A percentile compares a stretch with the other conserved stretches of the same genome.
Conservation (phyloP, 2,888 invertebrate genomes). For the Leptura quadrifasciata region DNA sequence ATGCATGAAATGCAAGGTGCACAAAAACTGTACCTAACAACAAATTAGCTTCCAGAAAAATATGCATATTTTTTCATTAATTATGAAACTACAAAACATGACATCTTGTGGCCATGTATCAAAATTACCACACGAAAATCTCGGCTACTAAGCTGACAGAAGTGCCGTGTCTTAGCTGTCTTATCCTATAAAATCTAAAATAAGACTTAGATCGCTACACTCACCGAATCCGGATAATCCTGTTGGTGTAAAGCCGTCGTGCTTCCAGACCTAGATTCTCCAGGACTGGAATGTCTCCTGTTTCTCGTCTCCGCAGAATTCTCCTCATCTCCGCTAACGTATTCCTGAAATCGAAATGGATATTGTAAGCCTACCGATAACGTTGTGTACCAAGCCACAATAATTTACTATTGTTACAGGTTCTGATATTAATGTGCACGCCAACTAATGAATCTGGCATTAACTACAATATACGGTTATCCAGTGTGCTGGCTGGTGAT, state of each 20-base stretch:
- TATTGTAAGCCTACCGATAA: conserved; percentile 7
- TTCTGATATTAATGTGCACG: background rate
- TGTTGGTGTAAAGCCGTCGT: conserved; percentile 78
- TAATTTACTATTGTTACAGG: background rate
- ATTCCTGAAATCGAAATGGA: conserved; percentile 77
- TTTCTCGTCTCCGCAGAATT: conserved; percentile 76
- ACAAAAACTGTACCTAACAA: background rate
- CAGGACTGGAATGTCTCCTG: conserved; percentile 83
- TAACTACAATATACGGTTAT: background rate
- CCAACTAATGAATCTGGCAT: background rate
- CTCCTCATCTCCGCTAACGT: conserved; percentile 79
- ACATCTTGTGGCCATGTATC: background rate
- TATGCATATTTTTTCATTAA: no score
- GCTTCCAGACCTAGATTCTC: conserved; percentile 82
- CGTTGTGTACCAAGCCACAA: background rate
- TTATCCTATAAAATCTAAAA: background rate
- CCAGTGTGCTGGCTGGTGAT: background rate
- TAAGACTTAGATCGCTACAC: conserved; percentile 51
- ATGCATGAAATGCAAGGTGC: background rate
- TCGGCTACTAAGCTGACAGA: background rate
- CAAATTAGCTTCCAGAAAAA: no score
- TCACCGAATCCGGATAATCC: conserved; percentile 80
- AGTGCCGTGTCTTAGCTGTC: background rate
- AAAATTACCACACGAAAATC: background rate
- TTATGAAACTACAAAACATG: background rate